Percentiles rank a stretch among this genome's conserved stretches.
Evolutionary conservation across 2,797 vertebrate genomes (phyloP).

Genomic region (Lutjanus argentimaculatus): DNA sequence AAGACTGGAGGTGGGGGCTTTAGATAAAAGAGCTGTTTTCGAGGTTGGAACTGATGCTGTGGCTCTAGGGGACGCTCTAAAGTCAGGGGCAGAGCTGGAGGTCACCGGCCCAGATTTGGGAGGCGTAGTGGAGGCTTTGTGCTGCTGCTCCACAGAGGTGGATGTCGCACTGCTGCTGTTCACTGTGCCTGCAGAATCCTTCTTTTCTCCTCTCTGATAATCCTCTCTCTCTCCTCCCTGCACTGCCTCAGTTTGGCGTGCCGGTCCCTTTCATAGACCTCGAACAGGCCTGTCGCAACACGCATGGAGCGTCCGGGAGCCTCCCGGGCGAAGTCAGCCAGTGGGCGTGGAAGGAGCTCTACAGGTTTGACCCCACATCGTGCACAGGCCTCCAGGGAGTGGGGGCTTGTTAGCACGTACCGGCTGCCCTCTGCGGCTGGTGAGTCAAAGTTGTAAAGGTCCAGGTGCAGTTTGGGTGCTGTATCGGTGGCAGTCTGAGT

Average conservation of each 20-base stretch:
- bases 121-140: slow-evolving; percentile 57
- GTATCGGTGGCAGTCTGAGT: slow-evolving; percentile 73
- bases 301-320: slow-evolving; percentile 95
- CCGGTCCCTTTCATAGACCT: slow-evolving; percentile 93
- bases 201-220: slow-evolving; percentile 94
- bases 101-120: slow-evolving; percentile 73
- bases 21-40: slow-evolving; percentile 67
- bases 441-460: slow-evolving; percentile 96
- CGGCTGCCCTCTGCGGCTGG: slow-evolving; percentile 95
- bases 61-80: slow-evolving; percentile 54
- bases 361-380: slow-evolving; percentile 95
- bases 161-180: slow-evolving; percentile 68
- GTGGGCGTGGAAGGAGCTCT: slow-evolving; percentile 91
- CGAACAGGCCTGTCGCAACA: slow-evolving; percentile 93
- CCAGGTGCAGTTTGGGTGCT: slow-evolving; percentile 92
- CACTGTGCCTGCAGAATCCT: slow-evolving; percentile 85
- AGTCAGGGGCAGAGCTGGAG: slow-evolving; percentile 56
- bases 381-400: slow-evolving; percentile 96
- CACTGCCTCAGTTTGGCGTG: slow-evolving; percentile 94
- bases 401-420: slow-evolving; percentile 97
- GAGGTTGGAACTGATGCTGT: slow-evolving; percentile 42
- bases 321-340: slow-evolving; percentile 93
- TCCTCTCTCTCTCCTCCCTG: slow-evolving; percentile 93
- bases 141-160: slow-evolving; percentile 64
- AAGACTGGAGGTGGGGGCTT: slow-evolving; percentile 65